Base-by-base conservation (phyloP, 2,797 vertebrate species). In the Parauchenoglanis punctatus region DNA sequence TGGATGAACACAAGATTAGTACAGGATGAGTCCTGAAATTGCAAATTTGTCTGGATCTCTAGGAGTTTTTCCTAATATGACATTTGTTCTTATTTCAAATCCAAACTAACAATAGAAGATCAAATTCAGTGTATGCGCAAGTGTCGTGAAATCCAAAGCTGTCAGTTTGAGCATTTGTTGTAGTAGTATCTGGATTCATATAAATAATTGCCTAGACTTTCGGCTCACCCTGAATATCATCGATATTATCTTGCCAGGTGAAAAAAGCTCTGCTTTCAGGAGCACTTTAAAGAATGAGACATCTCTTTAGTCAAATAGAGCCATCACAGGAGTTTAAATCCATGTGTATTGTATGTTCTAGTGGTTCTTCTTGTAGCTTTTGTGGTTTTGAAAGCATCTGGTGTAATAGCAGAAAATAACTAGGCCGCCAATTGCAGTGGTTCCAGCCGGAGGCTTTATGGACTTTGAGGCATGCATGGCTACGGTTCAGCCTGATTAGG, bases 401-500 rank as follows among this genome's bases (percentile, higher is more conserved):
- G 61, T n/a, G 59, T 46, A 82, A 88, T 67, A 58, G 52, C n/a
- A 88, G 20, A 85, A 75, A 85, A 85, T 82, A 85, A 81, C 82
- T 49, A 65, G 77, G 17, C 46, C 75, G 87, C 76, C 83, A 85
- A 70, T 72, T 81, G 65, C 67, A 58, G 72, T 17, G 35, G 58
- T 75, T 81, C 77, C 68, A 61, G 87, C 46, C 49, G 4, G 25
- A 35, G 40, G 65, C 84, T 82, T 82, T 81, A 75, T 31, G 58
- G 87, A 82, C 78, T 58, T 67, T 81, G 82, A 87, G 83, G 83
- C 87, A 84, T 85, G 84, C 73, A 80, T 80, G 75, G 85, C 85
- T 84, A 81, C 20, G 3, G 67, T 83, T 88, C 54, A 88, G 70
- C 61, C 84, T 86, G 87, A 86, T 86, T 88, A 76, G 85, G 61